A percentile compares a stretch with the other conserved stretches of the same genome.
Conservation (phyloP, 2,797 vertebrate species). For the Channa striata region DNA sequence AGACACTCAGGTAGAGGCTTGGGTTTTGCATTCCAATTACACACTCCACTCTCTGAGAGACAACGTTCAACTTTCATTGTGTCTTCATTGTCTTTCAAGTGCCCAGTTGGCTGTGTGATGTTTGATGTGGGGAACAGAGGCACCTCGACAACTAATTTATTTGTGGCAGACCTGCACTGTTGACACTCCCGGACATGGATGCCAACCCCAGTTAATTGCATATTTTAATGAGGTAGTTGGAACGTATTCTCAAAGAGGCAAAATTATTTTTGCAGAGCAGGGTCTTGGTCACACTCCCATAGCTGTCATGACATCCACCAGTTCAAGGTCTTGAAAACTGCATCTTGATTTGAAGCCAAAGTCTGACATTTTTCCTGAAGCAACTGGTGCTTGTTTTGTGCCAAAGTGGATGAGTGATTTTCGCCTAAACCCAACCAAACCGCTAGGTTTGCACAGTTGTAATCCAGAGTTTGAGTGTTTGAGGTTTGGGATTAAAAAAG, state of each 20-base stretch:
- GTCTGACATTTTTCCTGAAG: too few species aligned
- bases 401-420: too few species aligned
- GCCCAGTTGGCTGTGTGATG: conserved; percentile 54
- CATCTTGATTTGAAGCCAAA: too few species aligned
- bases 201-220: conserved; percentile 50
- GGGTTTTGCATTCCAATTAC: conserved; percentile 67
- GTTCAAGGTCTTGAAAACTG: too few species aligned
- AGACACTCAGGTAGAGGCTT: conserved; percentile 32
- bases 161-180: conserved; percentile 40
- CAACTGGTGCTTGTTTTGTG: too few species aligned
- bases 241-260: neutral
- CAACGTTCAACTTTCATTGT: conserved; percentile 40
- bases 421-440: too few species aligned
- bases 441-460: too few species aligned
- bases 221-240: conserved; percentile 31
- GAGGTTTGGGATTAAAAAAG: too few species aligned
- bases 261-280: neutral
- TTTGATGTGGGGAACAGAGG: conserved; percentile 34
- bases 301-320: too few species aligned
- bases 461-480: too few species aligned
- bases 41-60: conserved; percentile 38
- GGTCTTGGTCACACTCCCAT: neutral
- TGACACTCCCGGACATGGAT: conserved; percentile 43
- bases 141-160: conserved; percentile 53
- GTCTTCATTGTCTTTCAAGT: conserved; percentile 48